Evolutionary conservation across 2,797 vertebrate species (phyloP).

Genomic region (Synaphobranchus kaupii): DNA sequence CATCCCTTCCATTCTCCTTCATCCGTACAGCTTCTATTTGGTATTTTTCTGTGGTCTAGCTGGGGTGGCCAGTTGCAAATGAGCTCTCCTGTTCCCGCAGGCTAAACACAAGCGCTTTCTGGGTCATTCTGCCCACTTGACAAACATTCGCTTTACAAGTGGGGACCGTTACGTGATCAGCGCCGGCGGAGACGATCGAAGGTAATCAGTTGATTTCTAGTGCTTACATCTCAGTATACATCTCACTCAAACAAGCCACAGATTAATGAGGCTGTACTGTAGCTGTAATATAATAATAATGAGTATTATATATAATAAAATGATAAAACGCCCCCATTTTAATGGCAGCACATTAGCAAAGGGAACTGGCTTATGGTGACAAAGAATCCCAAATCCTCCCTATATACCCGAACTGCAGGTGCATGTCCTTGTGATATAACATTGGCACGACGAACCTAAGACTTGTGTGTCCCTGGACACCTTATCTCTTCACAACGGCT

Average conservation of each 20-base stretch:
- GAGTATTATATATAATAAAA: background rate
- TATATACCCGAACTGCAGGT: too few species aligned
- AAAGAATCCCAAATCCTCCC: too few species aligned
- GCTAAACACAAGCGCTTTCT: constrained; percentile 98
- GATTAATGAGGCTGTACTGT: background rate
- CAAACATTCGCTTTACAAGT: constrained; percentile 90
- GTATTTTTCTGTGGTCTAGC: constrained; percentile 7
- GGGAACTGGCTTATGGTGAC: too few species aligned
- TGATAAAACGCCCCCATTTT: too few species aligned
- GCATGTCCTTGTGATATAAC: too few species aligned
- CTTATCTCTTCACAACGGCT: background rate
- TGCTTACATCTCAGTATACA: background rate
- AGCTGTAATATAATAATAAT: background rate
- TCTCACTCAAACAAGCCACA: too few species aligned
- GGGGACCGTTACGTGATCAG: constrained; percentile 91
- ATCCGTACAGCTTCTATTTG: constrained; percentile 1
- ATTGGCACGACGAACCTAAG: too few species aligned
- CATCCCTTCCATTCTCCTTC: background rate
- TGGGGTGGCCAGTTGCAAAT: constrained; percentile 11
- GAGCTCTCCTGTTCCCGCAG: constrained; percentile 65
- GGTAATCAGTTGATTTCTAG: constrained; percentile 64
- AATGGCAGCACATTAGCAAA: too few species aligned
- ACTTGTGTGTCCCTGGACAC: background rate
- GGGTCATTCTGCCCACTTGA: constrained; percentile 95
- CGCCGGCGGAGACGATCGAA: constrained; percentile 94